phyloP scores from a whole-genome alignment of 2,888 invertebrate species.

The Xiphydria camelus region DNA sequence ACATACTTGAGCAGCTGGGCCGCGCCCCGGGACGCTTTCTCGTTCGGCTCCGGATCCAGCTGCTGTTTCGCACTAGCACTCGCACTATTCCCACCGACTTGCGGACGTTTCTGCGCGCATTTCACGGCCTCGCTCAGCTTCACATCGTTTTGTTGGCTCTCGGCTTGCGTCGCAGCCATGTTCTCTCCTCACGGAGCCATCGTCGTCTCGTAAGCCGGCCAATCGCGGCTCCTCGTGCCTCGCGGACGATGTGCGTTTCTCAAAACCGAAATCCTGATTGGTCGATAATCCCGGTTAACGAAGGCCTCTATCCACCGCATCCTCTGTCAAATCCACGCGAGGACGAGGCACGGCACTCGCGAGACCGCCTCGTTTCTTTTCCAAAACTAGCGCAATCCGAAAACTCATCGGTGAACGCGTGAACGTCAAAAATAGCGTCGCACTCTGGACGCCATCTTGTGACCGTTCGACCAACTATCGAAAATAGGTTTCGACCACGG shows the following conservation, averaged over 20 bases:
- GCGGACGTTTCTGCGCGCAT: slow-evolving; percentile 62
- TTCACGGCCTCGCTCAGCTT: slow-evolving; percentile 47
- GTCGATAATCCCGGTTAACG: slow-evolving; percentile 32
- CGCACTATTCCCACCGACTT: slow-evolving; percentile 57
- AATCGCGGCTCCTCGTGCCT: slow-evolving; percentile 45
- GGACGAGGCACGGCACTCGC: slow-evolving; percentile 27
- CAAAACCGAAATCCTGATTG: slow-evolving; percentile 29
- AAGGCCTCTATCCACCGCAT: slow-evolving; percentile 41
- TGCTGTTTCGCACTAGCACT: slow-evolving; percentile 51
- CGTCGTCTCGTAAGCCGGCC: slow-evolving; percentile 31
- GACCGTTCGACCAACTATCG: slow-evolving; percentile 13
- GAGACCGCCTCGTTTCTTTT: slow-evolving; percentile 14
- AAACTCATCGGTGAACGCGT: slow-evolving; percentile 6
- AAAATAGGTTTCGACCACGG: no score
- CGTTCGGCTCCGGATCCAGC: slow-evolving; percentile 46
- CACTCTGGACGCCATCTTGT: slow-evolving; percentile 45
- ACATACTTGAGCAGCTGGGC: slow-evolving; percentile 71
- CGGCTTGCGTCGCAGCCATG: slow-evolving; percentile 86
- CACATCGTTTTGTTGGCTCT: slow-evolving; percentile 77
- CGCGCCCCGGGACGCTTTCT: slow-evolving; percentile 48
- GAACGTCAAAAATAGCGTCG: slow-evolving; percentile 52
- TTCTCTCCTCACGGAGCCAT: slow-evolving; percentile 59
- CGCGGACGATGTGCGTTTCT: slow-evolving; percentile 26
- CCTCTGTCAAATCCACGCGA: slow-evolving; percentile 32
- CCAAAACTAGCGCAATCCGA: slow-evolving; percentile 9